phyloP scores from a whole-genome alignment of 2,888 invertebrate species.

The Apeira syringaria region DNA sequence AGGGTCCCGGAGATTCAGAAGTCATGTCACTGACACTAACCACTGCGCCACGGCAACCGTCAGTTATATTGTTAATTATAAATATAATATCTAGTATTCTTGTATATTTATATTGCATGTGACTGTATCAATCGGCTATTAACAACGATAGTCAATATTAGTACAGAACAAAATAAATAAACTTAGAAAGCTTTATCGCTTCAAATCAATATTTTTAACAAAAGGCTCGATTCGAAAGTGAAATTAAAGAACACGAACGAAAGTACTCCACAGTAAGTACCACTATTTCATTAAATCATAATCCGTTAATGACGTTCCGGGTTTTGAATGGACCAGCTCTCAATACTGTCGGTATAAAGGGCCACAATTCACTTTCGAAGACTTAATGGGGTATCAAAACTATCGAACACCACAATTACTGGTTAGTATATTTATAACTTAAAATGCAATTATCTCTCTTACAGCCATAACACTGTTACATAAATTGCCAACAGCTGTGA shows the following conservation, averaged over 20 bases:
- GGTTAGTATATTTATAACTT: constrained; percentile 11
- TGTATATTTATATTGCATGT: too few species aligned
- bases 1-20: too few species aligned
- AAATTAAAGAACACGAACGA: constrained; percentile 7
- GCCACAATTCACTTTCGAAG: constrained; percentile 18
- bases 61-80: too few species aligned
- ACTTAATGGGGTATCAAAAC: constrained; percentile 15
- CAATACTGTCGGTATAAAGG: constrained; percentile 16
- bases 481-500: constrained; percentile 37
- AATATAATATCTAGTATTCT: too few species aligned
- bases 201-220: constrained; percentile 13
- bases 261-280: constrained; percentile 1
- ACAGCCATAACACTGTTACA: constrained; percentile 21
- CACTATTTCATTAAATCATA: constrained; percentile 7
- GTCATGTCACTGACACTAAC: too few species aligned
- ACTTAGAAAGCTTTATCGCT: constrained; percentile 1
- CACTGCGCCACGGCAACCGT: too few species aligned
- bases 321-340: constrained; percentile 1
- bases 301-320: constrained; percentile 2
- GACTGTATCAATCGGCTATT: constrained; percentile 3
- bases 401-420: constrained; percentile 7
- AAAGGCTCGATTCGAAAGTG: constrained; percentile 17
- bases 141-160: constrained; percentile 20
- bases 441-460: constrained; percentile 16
- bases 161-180: constrained; percentile 6